Conservation (phyloP, 2,113 vertebrate genomes). For the Notothenia coriiceps region DNA sequence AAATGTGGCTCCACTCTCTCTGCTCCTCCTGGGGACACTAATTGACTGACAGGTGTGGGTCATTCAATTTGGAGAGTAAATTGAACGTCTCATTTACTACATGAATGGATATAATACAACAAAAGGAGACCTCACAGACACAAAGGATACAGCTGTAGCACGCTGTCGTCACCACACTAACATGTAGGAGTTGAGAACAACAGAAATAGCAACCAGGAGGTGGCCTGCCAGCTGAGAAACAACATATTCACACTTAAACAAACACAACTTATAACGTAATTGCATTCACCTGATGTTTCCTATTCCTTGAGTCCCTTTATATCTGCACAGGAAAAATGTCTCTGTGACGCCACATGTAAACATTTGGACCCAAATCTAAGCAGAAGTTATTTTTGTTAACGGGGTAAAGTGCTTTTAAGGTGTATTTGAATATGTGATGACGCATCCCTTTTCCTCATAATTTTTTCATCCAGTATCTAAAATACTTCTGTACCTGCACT, state of each 20-base stretch:
- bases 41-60: not conserved
- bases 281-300: not conserved
- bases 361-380: not conserved
- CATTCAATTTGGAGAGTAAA: not conserved
- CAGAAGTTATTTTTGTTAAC: not conserved
- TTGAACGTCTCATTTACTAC: not conserved
- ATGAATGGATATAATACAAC: constrained; percentile 13
- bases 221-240: constrained; percentile 6
- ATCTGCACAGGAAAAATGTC: not conserved
- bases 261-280: not conserved
- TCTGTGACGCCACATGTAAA: not conserved
- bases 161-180: constrained; percentile 14
- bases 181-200: constrained; percentile 25
- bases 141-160: not conserved
- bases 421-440: constrained; percentile 5
- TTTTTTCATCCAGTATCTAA: constrained; percentile 29
- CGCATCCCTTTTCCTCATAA: constrained; percentile 19
- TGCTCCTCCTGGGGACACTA: not conserved
- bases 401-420: not conserved
- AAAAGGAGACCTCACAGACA: constrained; percentile 6
- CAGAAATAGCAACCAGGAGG: constrained; percentile 40
- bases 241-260: not conserved
- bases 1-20: not conserved
- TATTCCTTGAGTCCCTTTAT: not conserved
- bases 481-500: not conserved